phyloP scores from a whole-genome alignment of 2,113 vertebrate genomes.

The Seriola quinqueradiata region DNA sequence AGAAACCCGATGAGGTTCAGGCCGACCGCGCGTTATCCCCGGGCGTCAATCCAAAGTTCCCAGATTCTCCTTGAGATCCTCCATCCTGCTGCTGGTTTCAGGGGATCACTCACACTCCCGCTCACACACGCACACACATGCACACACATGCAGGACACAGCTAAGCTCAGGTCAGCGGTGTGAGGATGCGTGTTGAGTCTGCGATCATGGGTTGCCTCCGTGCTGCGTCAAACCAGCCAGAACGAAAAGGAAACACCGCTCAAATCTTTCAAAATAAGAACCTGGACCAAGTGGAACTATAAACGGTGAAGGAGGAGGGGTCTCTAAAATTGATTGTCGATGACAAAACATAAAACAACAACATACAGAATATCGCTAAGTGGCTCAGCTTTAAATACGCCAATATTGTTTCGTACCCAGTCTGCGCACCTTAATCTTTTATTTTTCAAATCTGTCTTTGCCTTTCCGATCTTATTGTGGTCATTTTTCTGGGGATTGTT shows the following conservation, averaged over 20 bases:
- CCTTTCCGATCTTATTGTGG: conserved; percentile 34
- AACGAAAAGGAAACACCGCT: conserved; percentile 29
- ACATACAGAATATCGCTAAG: accelerated
- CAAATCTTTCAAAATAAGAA: conserved; percentile 49
- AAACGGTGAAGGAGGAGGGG: neutral
- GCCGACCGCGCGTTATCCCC: conserved; percentile 79
- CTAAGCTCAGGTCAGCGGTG: conserved; percentile 78
- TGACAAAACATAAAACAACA: neutral
- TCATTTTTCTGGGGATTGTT: conserved; percentile 8
- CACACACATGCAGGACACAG: conserved; percentile 79
- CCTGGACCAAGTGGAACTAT: accelerated
- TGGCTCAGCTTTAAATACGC: accelerated
- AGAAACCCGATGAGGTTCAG: conserved; percentile 74
- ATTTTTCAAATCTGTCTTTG: conserved; percentile 16
- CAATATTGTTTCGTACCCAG: neutral
- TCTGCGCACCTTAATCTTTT: conserved; percentile 12
- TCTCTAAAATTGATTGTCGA: accelerated
- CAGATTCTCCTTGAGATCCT: conserved; percentile 83
- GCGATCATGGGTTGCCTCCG: conserved; percentile 80
- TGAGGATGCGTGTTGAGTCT: conserved; percentile 81
- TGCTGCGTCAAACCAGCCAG: conserved; percentile 50
- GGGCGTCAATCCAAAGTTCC: conserved; percentile 86
- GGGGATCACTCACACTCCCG: conserved; percentile 82
- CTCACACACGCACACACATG: conserved; percentile 73
- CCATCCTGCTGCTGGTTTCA: conserved; percentile 79